phyloP scores from a whole-genome alignment of 2,888 invertebrate genomes.

The Agrotis segetum region DNA sequence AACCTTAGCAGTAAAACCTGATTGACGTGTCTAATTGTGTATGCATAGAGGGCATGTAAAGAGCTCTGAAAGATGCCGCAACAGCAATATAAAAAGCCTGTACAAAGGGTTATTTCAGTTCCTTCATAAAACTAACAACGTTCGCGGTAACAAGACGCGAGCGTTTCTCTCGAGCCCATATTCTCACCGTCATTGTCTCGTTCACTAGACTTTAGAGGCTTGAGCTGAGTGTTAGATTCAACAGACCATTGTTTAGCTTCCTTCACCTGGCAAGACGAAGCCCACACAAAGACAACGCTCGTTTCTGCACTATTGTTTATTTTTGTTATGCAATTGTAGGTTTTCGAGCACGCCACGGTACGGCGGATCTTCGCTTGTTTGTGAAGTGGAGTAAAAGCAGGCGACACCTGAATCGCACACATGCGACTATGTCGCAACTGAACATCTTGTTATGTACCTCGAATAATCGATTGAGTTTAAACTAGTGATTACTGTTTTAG shows the following conservation, averaged over 20 bases:
- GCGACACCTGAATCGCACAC: slow-evolving; percentile 42
- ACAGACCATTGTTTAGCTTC: slow-evolving; percentile 88
- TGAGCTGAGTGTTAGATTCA: slow-evolving; percentile 82
- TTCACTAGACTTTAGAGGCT: slow-evolving; percentile 86
- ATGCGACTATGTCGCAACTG: background rate
- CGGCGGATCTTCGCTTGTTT: slow-evolving; percentile 83
- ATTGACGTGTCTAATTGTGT: slow-evolving; percentile 54
- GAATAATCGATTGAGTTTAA: slow-evolving; percentile 6
- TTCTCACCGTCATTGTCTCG: slow-evolving; percentile 87
- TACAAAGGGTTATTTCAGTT: slow-evolving; percentile 84
- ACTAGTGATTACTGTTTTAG: slow-evolving; percentile 26
- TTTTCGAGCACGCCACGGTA: slow-evolving; percentile 83
- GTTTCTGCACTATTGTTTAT: slow-evolving; percentile 87
- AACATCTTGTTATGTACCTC: slow-evolving; percentile 1
- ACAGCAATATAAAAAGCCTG: slow-evolving; percentile 73
- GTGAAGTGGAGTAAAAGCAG: slow-evolving; percentile 78
- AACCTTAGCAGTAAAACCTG: slow-evolving; percentile 19
- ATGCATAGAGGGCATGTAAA: slow-evolving; percentile 48
- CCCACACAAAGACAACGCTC: slow-evolving; percentile 86
- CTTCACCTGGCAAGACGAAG: slow-evolving; percentile 88
- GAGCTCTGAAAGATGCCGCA: slow-evolving; percentile 52
- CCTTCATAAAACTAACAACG: slow-evolving; percentile 90
- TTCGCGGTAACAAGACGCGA: slow-evolving; percentile 88
- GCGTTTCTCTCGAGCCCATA: slow-evolving; percentile 87
- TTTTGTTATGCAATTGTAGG: slow-evolving; percentile 89